Evolutionary conservation across 30 jellyfish, hydroid and myxozoan genomes (phyloP), one percentile per base, ranked within the genome.

Genomic region (Turritopsis rubra): DNA sequence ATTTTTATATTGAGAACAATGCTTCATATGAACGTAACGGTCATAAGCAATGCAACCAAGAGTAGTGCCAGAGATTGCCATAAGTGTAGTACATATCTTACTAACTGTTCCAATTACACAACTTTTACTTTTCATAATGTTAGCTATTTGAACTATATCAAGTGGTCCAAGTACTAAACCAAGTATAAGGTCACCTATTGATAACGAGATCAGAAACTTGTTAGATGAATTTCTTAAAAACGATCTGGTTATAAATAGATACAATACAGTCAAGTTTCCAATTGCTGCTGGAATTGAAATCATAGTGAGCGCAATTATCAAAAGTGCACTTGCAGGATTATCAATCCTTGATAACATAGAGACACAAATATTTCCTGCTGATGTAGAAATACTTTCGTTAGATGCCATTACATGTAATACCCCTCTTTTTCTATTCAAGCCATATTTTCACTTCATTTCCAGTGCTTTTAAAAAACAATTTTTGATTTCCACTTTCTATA

Each of bases 21-120:
- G 30, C 77, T 68, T 68, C 19, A 68, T 1, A 0, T 68, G 16
- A 0, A 68, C 9, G 19, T 68, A 68, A 7, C 77, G 77, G 8
- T 68, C 77, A 27, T 68, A 68, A 68, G 77, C 77, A 68, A 68
- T 68, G 30, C 77, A 68, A n/a, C 77, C 77, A 1, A 68, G 16
- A 9, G 77, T 68, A 68, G 19, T 22, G 8, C 77, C 77, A 0
- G 77, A 7, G 9, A 68, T 19, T n/a, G 77, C 77, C 77, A 68
- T 68, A n/a, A 68, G 30, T n/a, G 77, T 7, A 9, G 22, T 68
- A 9, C 28, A 68, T 23, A 19, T 9, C 9, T 19, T 68, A n/a
- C 16, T 22, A n/a, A 19, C 28, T 68, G 30, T 19, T n/a, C 19
- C 30, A 23, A 68, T 27, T 9, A 22, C 77, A 27, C 77, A 68